A percentile compares a stretch with the other conserved stretches of the same genome.
phyloP scores from a whole-genome alignment of 1,140 invertebrate genomes.

The Heliconius hewitsoni region DNA sequence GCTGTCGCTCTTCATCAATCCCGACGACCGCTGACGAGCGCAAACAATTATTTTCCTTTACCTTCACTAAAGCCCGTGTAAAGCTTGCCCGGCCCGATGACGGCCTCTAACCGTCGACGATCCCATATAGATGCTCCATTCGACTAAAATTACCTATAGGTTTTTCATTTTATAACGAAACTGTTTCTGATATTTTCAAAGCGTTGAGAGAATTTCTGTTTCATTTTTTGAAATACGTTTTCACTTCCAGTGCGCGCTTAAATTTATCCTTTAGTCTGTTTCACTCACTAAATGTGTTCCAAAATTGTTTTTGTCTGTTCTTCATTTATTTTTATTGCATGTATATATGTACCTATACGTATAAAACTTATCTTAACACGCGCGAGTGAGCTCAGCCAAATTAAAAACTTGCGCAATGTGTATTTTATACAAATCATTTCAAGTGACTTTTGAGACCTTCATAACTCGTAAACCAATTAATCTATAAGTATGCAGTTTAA shows the following conservation, averaged over 20 bases:
- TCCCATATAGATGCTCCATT: not conserved
- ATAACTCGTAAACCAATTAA: too few species aligned
- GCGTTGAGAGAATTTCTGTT: not conserved
- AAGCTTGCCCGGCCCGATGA: not conserved
- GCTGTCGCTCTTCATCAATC: not conserved
- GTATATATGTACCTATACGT: too few species aligned
- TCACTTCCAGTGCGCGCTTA: not conserved
- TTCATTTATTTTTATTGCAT: not conserved
- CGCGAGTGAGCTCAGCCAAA: too few species aligned
- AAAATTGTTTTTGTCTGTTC: not conserved
- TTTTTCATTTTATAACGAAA: conserved; percentile 9
- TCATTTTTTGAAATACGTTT: not conserved
- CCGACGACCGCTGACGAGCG: not conserved
- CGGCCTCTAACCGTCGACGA: not conserved
- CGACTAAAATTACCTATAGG: not conserved
- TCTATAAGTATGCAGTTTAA: too few species aligned
- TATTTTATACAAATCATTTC: too few species aligned
- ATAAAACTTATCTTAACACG: too few species aligned
- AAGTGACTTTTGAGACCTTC: too few species aligned
- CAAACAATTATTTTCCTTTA: conserved; percentile 2
- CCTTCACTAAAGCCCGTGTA: not conserved
- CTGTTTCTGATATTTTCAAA: not conserved
- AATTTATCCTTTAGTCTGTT: not conserved
- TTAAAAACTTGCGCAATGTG: too few species aligned
- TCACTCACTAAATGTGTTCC: not conserved